phyloP scores from a whole-genome alignment of 2,888 invertebrate genomes.

The Ectobius pallidus region DNA sequence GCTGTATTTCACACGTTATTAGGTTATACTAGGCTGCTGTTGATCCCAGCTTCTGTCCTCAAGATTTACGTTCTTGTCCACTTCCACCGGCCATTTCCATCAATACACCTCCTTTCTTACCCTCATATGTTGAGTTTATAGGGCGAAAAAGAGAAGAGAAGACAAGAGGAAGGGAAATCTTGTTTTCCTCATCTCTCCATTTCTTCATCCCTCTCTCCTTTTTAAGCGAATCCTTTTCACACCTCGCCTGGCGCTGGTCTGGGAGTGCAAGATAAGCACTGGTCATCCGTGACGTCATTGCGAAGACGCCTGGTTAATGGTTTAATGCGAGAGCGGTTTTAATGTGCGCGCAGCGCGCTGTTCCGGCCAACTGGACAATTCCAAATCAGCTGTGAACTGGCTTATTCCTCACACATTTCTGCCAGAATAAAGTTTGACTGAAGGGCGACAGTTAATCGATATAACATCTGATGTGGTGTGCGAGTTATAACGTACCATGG shows the following conservation, averaged over 20 bases:
- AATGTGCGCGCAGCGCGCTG: not conserved
- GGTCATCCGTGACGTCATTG: slow-evolving; percentile 25
- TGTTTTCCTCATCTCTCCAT: not conserved
- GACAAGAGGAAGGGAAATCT: slow-evolving; percentile 1
- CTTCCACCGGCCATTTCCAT: slow-evolving; percentile 27
- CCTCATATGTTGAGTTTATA: slow-evolving; percentile 19
- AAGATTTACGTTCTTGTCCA: slow-evolving; percentile 38
- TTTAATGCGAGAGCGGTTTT: not conserved
- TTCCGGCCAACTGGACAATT: not conserved
- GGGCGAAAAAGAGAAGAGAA: not conserved
- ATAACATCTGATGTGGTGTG: no score
- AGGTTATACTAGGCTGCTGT: not conserved
- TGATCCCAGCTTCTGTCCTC: not conserved
- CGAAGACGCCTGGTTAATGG: not conserved
- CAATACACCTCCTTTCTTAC: slow-evolving; percentile 25
- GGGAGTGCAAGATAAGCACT: slow-evolving; percentile 35
- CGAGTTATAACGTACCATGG: no score
- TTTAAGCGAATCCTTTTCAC: slow-evolving; percentile 12
- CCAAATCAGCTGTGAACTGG: not conserved
- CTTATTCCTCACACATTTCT: not conserved
- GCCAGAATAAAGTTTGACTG: no score
- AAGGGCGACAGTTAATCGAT: no score
- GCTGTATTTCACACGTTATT: slow-evolving; percentile 6
- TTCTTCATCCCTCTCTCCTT: not conserved
- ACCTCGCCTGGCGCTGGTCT: slow-evolving; percentile 19